Percentiles rank a stretch among this genome's conserved stretches.
phyloP scores from a whole-genome alignment of 1,140 invertebrate species.

The Asobara japonica region DNA sequence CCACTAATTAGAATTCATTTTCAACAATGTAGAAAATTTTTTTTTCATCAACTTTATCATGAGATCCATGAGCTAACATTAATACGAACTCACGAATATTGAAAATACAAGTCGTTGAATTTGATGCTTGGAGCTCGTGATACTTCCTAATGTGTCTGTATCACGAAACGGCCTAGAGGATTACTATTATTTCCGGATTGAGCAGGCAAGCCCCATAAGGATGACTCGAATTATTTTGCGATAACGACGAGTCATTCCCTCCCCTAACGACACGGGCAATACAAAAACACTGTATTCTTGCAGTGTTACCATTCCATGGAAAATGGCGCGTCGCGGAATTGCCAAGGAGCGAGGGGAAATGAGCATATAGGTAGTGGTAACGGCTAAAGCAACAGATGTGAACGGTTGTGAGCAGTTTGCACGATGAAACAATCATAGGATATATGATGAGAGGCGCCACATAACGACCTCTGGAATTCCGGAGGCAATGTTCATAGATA shows the following conservation, averaged over 20 bases:
- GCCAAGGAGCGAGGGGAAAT: background rate
- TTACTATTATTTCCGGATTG: background rate
- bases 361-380: constrained; percentile 40
- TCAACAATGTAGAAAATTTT: too few species aligned
- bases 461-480: background rate
- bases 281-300: constrained; percentile 32
- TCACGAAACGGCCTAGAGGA: background rate
- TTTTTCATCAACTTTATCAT: background rate
- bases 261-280: background rate
- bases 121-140: background rate
- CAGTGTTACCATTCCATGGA: constrained; percentile 43
- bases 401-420: constrained; percentile 47
- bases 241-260: constrained; percentile 8
- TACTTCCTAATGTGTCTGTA: background rate
- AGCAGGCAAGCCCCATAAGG: background rate
- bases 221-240: constrained; percentile 13
- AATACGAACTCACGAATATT: background rate
- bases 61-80: background rate
- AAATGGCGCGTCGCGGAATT: constrained; percentile 43
- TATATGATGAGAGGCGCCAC: constrained; percentile 14
- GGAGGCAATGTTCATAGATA: background rate
- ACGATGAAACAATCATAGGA: constrained; percentile 53
- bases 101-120: background rate
- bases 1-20: too few species aligned
- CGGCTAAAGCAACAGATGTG: constrained; percentile 56